Percentiles rank a stretch among this genome's conserved stretches.
Evolutionary conservation across 2,888 invertebrate genomes (phyloP).

Genomic region (Cantharis lateralis): DNA sequence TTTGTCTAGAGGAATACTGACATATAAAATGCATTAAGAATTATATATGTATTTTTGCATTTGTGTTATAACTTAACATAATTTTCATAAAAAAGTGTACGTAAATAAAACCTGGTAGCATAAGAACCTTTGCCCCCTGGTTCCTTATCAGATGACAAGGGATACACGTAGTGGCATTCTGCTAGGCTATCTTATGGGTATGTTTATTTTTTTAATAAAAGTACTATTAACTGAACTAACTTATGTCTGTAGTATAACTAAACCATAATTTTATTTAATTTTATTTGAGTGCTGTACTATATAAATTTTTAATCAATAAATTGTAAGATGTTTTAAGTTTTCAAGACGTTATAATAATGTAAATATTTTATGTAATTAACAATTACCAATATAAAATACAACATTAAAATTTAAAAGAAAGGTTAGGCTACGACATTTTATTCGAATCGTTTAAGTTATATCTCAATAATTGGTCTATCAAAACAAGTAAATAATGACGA

Average conservation of each 20-base stretch:
- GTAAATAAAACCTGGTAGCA: background rate
- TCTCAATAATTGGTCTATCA: constrained; percentile 13
- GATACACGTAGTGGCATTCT: constrained; percentile 56
- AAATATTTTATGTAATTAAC: background rate
- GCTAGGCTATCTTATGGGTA: constrained; percentile 30
- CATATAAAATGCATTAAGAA: background rate
- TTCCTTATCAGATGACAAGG: constrained; percentile 52
- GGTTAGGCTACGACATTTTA: background rate
- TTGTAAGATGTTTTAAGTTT: background rate
- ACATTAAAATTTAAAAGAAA: background rate
- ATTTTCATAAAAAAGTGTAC: background rate
- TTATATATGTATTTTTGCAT: background rate
- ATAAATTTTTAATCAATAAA: constrained; percentile 17
- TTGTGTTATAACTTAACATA: background rate
- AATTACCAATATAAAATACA: background rate
- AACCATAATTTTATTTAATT: constrained; percentile 43
- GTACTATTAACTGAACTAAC: constrained; percentile 29
- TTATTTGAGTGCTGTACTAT: constrained; percentile 34
- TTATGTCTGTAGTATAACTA: constrained; percentile 36
- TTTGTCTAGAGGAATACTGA: background rate
- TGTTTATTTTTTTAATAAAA: constrained; percentile 30
- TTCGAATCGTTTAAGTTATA: constrained; percentile 1
- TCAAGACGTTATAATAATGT: background rate
- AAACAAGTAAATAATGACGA: constrained; percentile 17
- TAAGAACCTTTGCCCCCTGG: constrained; percentile 48